Evolutionary conservation across 2,113 vertebrate genomes (phyloP), one percentile per base, ranked within the genome.

Genomic region (Noturus placidus): DNA sequence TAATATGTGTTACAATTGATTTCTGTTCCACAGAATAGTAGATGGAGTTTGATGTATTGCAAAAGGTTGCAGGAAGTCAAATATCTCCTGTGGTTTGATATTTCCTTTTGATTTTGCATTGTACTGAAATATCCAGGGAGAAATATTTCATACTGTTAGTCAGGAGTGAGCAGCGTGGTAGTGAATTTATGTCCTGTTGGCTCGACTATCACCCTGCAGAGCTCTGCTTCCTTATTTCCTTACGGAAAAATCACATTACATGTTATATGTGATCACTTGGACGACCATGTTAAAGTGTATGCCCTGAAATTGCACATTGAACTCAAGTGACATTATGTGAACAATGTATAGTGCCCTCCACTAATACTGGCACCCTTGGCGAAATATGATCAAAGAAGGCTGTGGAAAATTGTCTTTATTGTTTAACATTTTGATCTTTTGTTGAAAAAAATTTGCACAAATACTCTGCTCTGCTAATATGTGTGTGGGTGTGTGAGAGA

Each of bases 1-100:
- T 78, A 65, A 86, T 86, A 57, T 86, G 15, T 86, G 27, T 65
- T 33, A 65, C 27, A 86, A 78, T 86, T 78, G 74, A 86, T 86
- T 86, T 79, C 27, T 79, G n/a, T 65, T 86, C 42, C 8, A 30
- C 9, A 63, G 54, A 85, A 85, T 42, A 59, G 54, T 38, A 63
- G 61, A 83, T 83, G n/a, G 38, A 74, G 69, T 76, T 20, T 85
- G 52, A 74, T 42, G 17, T 56, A 74, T 85, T 74, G 69, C 69
- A 42, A 22, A 50, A 27, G 70, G 69, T 76, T 74, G 35, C 69
- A 63, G 70, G 56, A 77, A 70, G 70, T 85, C 54, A 85, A 76
- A 85, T 61, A 77, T 77, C 59, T 70, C 54, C 56, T 77, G 72
- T 77, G 56, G 52, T 57, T 38, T 69, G 84, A 77, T 85, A 85